Evolutionary conservation across 2,888 invertebrate genomes (phyloP), one percentile per base, ranked within the genome.

Genomic region (Laothoe populi): DNA sequence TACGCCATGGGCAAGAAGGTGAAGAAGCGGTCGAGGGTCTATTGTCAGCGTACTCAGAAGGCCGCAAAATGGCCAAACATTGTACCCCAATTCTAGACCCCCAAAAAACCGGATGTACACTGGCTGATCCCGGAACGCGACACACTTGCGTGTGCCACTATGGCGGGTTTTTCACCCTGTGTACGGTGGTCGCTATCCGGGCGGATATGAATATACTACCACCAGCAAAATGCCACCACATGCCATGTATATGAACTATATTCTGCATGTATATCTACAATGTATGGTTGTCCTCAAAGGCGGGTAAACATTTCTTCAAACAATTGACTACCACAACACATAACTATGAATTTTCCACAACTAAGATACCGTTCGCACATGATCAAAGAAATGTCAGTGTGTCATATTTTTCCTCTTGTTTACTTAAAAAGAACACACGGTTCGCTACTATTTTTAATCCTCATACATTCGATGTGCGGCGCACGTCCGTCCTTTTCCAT

Each of bases 331-430:
- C 13, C 48, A 24, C 10, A 26, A 16, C 26, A 19, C 19, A 16
- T 19, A 35, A 31, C 49, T 19, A 31, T 19, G 11, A 49, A 49
- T 46, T 24, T 24, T 31, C 19, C 53, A 21, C 46, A 23, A 46
- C 35, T 26, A 46, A 7, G 21, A 49, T 26, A 35, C 10, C 2
- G 49, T 31, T 19, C 16, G 31, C 16, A 19, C 19, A 21, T 53
- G 53, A 53, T 53, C 53, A 53, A 53, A 53, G 53, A 31, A 31
- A 46, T 23, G 53, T 31, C 35, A 53, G 35, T 35, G 31, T 31
- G 19, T 19, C 24, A 53, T 53, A 53, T 53, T 53, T 53, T 49
- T 49, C n/a, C 19, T 24, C 21, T 23, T 53, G 35, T 53, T 53
- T 35, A 19, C 53, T 53, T 4, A 53, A 19, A 19, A 31, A 10